Percentiles rank a stretch among this genome's conserved stretches.
phyloP scores from a whole-genome alignment of 2,888 invertebrate species.

The Ormyrus thymus region DNA sequence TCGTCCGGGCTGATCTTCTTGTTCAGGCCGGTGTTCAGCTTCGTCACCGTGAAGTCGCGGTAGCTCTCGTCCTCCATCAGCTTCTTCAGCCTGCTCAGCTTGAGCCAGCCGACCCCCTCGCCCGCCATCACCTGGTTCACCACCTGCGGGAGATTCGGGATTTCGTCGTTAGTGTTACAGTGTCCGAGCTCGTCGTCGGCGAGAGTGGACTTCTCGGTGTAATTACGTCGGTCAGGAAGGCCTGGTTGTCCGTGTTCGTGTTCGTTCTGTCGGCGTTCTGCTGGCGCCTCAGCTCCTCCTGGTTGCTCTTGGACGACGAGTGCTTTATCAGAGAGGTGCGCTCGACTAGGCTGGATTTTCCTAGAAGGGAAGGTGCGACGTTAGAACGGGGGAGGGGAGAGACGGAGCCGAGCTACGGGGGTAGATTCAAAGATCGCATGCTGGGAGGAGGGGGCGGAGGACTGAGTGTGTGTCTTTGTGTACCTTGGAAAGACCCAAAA shows the following conservation, averaged over 20 bases:
- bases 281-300: slow-evolving; percentile 82
- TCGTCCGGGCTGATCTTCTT: slow-evolving; percentile 96
- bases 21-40: slow-evolving; percentile 94
- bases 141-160: slow-evolving; percentile 77
- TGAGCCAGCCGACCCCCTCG: slow-evolving; percentile 97
- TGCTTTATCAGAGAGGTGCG: slow-evolving; percentile 93
- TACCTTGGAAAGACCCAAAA: slow-evolving; percentile 87
- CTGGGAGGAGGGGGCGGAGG: no score
- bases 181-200: background rate
- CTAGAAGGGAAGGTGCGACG: slow-evolving; percentile 58
- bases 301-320: slow-evolving; percentile 81
- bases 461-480: slow-evolving; percentile 61
- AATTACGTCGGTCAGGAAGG: slow-evolving; percentile 92
- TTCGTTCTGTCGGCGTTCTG: slow-evolving; percentile 84
- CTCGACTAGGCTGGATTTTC: slow-evolving; percentile 88
- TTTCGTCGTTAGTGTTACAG: background rate
- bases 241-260: slow-evolving; percentile 92
- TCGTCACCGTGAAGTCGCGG: slow-evolving; percentile 94
- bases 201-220: background rate
- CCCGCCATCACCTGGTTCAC: slow-evolving; percentile 90
- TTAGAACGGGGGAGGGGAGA: background rate
- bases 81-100: slow-evolving; percentile 92
- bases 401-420: no score
- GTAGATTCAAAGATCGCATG: background rate
- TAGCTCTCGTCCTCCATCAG: slow-evolving; percentile 99